These are phyloP conservation scores for Sympetrum striolatum DNA, from an alignment of 2,888 invertebrate species.

Conservation along the genomic window DNA sequence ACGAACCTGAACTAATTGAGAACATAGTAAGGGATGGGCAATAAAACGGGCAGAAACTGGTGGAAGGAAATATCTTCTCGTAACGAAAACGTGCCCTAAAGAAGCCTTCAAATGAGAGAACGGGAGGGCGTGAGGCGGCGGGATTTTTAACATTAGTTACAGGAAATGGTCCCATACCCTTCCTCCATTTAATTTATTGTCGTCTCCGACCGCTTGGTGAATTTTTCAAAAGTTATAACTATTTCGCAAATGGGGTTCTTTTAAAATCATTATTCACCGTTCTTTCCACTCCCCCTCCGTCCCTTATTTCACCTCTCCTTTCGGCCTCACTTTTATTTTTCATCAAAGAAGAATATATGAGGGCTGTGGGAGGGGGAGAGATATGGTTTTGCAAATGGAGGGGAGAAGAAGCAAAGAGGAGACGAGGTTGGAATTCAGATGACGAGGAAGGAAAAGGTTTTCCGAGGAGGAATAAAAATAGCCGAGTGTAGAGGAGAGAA, in stretches of 20 bases:
- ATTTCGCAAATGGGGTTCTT: conserved; percentile 42
- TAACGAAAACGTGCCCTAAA: neutral
- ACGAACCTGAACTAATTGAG: neutral
- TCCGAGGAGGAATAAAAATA: neutral
- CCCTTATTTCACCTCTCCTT: neutral
- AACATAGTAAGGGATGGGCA: neutral
- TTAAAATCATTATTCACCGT: conserved; percentile 43
- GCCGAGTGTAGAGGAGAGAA: neutral
- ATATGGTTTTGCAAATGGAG: conserved; percentile 35
- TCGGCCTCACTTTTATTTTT: conserved; percentile 20
- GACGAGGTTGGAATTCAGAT: neutral
- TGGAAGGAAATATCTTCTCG: neutral
- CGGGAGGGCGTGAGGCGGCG: neutral
- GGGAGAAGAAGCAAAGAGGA: neutral
- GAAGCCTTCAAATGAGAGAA: neutral
- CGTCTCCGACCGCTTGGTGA: neutral
- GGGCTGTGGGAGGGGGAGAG: neutral
- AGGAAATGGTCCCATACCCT: neutral
- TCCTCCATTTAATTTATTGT: conserved; percentile 26
- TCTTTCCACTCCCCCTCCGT: neutral
- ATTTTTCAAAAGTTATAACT: conserved; percentile 42
- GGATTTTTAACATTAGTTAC: conserved; percentile 11
- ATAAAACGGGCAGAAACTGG: neutral
- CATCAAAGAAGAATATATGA: conserved; percentile 43
- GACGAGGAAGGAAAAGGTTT: neutral